phyloP scores from a whole-genome alignment of 2,113 vertebrate species.

The Naja naja region DNA sequence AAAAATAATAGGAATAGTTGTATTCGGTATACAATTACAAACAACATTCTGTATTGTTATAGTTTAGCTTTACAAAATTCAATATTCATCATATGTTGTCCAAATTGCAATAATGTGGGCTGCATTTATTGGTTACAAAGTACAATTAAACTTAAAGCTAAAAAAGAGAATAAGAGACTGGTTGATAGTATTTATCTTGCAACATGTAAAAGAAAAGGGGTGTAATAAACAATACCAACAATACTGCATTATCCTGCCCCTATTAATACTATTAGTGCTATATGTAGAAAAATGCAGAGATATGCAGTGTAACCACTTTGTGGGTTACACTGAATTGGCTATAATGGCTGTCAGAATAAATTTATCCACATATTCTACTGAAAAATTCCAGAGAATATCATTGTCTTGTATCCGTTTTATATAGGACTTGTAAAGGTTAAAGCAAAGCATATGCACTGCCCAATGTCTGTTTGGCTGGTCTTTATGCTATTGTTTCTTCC shows the following conservation, averaged over 20 bases:
- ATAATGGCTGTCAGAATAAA: conserved; percentile 31
- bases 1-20: conserved; percentile 35
- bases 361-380: conserved; percentile 30
- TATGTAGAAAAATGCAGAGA: conserved; percentile 27
- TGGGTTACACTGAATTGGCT: conserved; percentile 43
- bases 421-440: conserved; percentile 64
- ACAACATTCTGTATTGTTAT: not conserved
- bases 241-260: not conserved
- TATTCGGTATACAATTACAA: conserved; percentile 9
- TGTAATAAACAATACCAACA: conserved; percentile 13
- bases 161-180: conserved; percentile 12
- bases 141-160: not conserved
- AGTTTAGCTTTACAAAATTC: conserved; percentile 29
- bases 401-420: conserved; percentile 52
- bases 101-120: not conserved
- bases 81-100: not conserved
- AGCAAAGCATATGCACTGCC: conserved; percentile 62
- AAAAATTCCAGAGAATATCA: conserved; percentile 44
- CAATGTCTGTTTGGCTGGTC: conserved; percentile 61
- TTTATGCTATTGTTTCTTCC: conserved; percentile 58
- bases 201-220: conserved; percentile 6
- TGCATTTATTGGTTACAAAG: conserved; percentile 5
- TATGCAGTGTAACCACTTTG: conserved; percentile 10
- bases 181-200: not conserved
- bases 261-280: conserved; percentile 27